phyloP scores from a whole-genome alignment of 2,888 invertebrate genomes.

The Ophion ellenae region DNA sequence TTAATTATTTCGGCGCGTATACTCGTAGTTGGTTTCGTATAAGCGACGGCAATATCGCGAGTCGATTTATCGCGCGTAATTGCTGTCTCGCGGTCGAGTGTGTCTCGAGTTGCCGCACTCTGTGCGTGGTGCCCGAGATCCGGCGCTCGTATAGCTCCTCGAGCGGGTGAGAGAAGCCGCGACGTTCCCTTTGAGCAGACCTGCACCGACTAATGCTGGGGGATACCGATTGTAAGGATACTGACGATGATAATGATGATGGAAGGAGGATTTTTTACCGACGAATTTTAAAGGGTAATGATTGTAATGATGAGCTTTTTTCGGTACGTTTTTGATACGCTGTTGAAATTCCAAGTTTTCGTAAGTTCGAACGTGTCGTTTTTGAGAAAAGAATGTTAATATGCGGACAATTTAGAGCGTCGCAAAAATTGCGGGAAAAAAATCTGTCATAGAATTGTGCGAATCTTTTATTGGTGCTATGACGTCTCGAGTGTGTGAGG shows the following conservation, averaged over 20 bases:
- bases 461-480: constrained; percentile 1
- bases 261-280: background rate
- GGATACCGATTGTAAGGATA: background rate
- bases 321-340: background rate
- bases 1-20: constrained; percentile 55
- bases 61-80: constrained; percentile 59
- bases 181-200: constrained; percentile 28
- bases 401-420: background rate
- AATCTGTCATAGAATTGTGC: constrained; percentile 11
- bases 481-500: constrained; percentile 34
- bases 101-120: constrained; percentile 3
- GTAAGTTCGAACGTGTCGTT: background rate
- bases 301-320: background rate
- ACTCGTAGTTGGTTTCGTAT: background rate
- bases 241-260: background rate
- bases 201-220: background rate
- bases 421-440: background rate
- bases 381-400: too few relatives aligned
- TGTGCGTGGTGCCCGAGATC: background rate
- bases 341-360: background rate
- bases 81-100: constrained; percentile 17
- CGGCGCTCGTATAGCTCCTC: background rate
- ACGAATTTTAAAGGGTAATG: background rate
- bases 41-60: constrained; percentile 22
- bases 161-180: background rate